Base-by-base conservation (phyloP, 2,888 invertebrate genomes). In the Pyrgus malvae region DNA sequence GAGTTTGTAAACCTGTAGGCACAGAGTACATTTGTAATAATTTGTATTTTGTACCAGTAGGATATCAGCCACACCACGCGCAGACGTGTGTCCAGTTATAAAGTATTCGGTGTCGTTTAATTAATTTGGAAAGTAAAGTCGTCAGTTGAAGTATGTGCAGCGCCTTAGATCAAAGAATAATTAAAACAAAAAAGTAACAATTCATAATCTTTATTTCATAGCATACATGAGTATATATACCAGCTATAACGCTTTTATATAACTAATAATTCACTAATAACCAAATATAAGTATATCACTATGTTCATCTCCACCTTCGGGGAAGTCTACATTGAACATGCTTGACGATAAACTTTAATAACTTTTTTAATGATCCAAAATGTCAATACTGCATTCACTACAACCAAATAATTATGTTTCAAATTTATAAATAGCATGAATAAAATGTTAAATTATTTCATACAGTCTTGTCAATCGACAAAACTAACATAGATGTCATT, bases 261-360 rank as follows among this genome's bases (percentile, higher is more conserved):
- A n/a, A n/a, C n/a, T 6, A 53, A 19, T 53, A 54, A 40, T 37
- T 46, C 46, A 54, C 54, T 54, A 54, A 46, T 17, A 54, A 46
- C 45, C 14, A 45, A 51, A 45, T 19, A 38, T 11, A 45, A 51
- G 38, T 19, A 38, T 45, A 54, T 41, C 54, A 48, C 46, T 54
- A 48, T 40, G 46, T 54, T 46, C 37, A 11, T 23, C 12, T 31
- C 17, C 45, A 23, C 38, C 31, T 23, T 17, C 14, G 31, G 38
- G 25, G 17, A 21, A 23, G 33, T 41, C 40, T 46, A 40, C 14
- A 8, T 16, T 16, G 6, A 19, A 54, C 33, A 40, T 33, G 48
- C 14, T 45, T 54, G 12, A 17, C 41, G 48, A 54, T 54, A 33
- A 48, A 25, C 23, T 33, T 46, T 12, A 51, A 38, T 40, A 50